A percentile compares a stretch with the other conserved stretches of the same genome.
phyloP scores from a whole-genome alignment of 2,797 vertebrate species.

The Syngnathus rostellatus region DNA sequence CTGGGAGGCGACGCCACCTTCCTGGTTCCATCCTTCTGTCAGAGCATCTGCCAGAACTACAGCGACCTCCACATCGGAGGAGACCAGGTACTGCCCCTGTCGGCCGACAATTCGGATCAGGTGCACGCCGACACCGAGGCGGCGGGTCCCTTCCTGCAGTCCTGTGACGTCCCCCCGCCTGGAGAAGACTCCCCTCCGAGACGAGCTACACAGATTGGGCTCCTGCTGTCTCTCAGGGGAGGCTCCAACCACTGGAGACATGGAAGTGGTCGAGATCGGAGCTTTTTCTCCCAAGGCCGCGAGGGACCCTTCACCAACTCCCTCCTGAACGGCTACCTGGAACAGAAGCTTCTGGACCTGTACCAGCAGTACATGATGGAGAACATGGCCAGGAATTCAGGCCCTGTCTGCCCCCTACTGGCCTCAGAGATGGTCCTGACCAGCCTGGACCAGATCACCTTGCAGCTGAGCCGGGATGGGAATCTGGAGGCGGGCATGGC shows the following conservation, averaged over 20 bases:
- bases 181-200: slow-evolving; percentile 68
- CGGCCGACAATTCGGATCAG: slow-evolving; percentile 65
- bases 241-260: slow-evolving; percentile 75
- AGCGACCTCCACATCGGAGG: slow-evolving; percentile 90
- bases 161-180: slow-evolving; percentile 79
- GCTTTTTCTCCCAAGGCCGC: slow-evolving; percentile 74
- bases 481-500: slow-evolving; percentile 83
- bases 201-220: slow-evolving; percentile 29
- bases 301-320: slow-evolving; percentile 88
- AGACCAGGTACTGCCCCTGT: slow-evolving; percentile 85
- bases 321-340: slow-evolving; percentile 84
- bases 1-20: slow-evolving; percentile 71
- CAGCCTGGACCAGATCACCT: slow-evolving; percentile 87
- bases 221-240: slow-evolving; percentile 48
- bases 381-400: slow-evolving; percentile 62
- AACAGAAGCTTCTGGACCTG: slow-evolving; percentile 86
- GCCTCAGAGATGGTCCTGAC: slow-evolving; percentile 84
- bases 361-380: slow-evolving; percentile 93
- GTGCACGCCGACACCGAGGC: slow-evolving; percentile 57
- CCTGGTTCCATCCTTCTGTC: slow-evolving; percentile 85
- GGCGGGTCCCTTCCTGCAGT: slow-evolving; percentile 80
- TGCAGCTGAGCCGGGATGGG: slow-evolving; percentile 83
- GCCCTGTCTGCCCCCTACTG: slow-evolving; percentile 74
- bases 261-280: slow-evolving; percentile 73
- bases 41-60: slow-evolving; percentile 93